Evolutionary conservation across 2,113 vertebrate species (phyloP).

Genomic region (Anhinga rufa): DNA sequence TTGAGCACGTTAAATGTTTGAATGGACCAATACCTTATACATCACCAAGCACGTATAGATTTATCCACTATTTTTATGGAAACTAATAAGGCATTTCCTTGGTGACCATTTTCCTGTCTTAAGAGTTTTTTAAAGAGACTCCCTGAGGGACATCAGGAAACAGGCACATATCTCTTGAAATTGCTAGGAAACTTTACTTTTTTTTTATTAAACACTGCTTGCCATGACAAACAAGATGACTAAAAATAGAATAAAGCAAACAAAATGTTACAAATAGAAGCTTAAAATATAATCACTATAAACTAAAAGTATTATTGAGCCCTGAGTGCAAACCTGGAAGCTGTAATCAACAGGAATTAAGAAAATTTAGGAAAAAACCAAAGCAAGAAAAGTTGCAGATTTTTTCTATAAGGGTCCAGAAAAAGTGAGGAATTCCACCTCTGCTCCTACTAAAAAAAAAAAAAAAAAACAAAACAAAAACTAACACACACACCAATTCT

Average conservation of each 20-base stretch:
- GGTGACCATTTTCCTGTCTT: background rate
- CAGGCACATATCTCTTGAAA: slow-evolving; percentile 10
- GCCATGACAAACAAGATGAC: slow-evolving; percentile 51
- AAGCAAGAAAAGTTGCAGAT: background rate
- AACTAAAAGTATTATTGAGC: slow-evolving; percentile 16
- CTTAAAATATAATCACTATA: slow-evolving; percentile 43
- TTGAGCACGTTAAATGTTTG: background rate
- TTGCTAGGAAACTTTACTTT: slow-evolving; percentile 28
- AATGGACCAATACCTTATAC: background rate
- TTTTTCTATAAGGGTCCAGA: background rate
- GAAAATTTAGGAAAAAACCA: background rate
- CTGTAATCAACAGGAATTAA: background rate
- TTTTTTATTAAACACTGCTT: slow-evolving; percentile 41
- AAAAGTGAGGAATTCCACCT: background rate
- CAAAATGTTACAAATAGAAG: slow-evolving; percentile 27
- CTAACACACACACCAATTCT: too few species aligned
- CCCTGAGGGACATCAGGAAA: background rate
- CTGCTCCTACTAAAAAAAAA: background rate
- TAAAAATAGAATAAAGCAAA: slow-evolving; percentile 62
- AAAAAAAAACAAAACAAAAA: background rate
- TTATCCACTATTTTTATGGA: background rate
- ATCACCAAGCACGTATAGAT: background rate
- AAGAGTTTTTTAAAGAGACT: background rate
- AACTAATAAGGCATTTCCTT: background rate
- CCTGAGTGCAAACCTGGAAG: background rate